Conservation (phyloP, 2,888 invertebrate genomes). For the Tuta absoluta region DNA sequence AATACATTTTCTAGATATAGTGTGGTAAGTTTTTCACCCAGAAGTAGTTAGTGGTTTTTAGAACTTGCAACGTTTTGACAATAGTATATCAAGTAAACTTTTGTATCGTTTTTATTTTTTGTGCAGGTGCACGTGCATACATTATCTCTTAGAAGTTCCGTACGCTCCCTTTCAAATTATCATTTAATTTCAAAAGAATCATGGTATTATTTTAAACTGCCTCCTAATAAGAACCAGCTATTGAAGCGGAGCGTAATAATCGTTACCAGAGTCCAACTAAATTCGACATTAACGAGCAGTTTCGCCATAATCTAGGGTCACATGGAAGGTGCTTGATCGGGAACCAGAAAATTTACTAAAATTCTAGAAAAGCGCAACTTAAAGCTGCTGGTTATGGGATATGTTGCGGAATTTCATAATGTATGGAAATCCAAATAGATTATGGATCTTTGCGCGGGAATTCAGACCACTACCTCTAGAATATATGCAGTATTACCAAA, state of each 20-base stretch:
- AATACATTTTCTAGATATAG: background rate
- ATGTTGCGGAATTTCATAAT: conserved; percentile 45
- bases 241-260: conserved; percentile 25
- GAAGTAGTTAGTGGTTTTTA: too few relatives aligned
- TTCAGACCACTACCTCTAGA: conserved; percentile 13
- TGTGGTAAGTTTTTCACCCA: too few relatives aligned
- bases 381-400: conserved; percentile 45
- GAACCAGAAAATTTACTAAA: conserved; percentile 57
- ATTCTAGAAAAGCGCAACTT: conserved; percentile 49
- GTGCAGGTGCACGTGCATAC: too few relatives aligned
- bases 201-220: too few relatives aligned
- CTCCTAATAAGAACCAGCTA: background rate
- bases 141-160: too few relatives aligned
- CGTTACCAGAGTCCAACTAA: conserved; percentile 33
- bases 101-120: too few relatives aligned
- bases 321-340: conserved; percentile 45
- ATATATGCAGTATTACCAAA: background rate
- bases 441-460: conserved; percentile 32
- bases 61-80: conserved; percentile 22
- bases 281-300: conserved; percentile 35
- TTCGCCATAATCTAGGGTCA: conserved; percentile 23
- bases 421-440: conserved; percentile 41
- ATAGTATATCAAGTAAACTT: background rate
- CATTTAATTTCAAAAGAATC: too few relatives aligned
- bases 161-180: too few relatives aligned